Evolutionary conservation across 2,113 vertebrate species (phyloP), one percentile per base, ranked within the genome.

Genomic region (Axis porcinus): DNA sequence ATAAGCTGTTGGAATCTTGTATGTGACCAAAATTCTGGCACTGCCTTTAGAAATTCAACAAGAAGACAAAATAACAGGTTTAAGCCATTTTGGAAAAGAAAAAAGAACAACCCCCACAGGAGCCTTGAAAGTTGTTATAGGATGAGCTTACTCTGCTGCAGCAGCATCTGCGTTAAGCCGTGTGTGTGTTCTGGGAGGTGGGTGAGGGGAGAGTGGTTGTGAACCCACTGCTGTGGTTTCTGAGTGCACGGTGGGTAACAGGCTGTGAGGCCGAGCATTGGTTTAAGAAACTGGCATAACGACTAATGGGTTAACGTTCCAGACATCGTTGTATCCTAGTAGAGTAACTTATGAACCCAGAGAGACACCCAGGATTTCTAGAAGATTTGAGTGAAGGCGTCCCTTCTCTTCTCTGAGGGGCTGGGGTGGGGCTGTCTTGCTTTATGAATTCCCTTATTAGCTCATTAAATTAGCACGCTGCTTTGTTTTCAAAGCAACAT

Each of bases 171-270:
- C 5, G 19, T 5, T 50, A 57, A 74, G 36, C 14, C 33, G 0
- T 2, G 30, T 14, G 5, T 30, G 2, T 36, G 1, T 43, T 79
- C 45, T 45, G 1, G 47, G n/a, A 54, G 3, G 28, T 16, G 0
- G 10, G 9, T 43, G 33, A 52, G 5, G 6, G 28, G 10, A 70
- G 9, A 16, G n/a, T 2, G 7, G 5, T 2, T 30, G 28, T 10
- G 11, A 4, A 2, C 1, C 25, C 14, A 7, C 8, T 12, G 13
- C 36, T 45, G 10, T 50, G 28, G 0, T 11, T 7, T 47, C 23
- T 21, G 57, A n/a, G n/a, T n/a, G 43, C 6, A 47, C 4, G 5
- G 0, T 3, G 3, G 16, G 33, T 62, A 16, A 19, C 43, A 30
- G 23, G 13, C 21, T 36, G 74, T 13, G 30, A 67, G 3, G 52